Evolutionary conservation across 2,113 vertebrate species (phyloP).

Genomic region (Amazona guildingii): DNA sequence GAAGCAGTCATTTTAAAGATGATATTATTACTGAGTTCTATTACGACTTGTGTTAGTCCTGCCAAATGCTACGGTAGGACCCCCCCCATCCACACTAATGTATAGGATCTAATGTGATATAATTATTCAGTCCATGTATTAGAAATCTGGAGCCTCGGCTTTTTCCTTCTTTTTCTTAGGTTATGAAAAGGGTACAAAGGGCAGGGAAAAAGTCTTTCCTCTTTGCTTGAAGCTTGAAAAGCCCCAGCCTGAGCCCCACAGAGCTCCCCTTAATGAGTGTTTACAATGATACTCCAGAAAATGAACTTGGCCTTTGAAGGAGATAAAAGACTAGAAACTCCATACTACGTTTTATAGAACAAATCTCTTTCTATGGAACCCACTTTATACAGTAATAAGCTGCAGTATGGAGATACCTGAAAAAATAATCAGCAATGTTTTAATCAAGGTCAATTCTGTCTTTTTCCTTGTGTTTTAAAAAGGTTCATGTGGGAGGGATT

Average conservation of each 20-base stretch:
- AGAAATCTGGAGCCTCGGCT: background rate
- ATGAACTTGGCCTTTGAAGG: background rate
- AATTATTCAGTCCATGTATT: background rate
- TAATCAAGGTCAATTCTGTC: slow-evolving; percentile 10
- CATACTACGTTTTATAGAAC: background rate
- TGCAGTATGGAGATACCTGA: background rate
- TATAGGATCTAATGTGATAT: background rate
- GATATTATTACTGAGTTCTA: background rate
- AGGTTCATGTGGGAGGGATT: background rate
- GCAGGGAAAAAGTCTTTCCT: background rate
- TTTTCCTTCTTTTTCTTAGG: background rate
- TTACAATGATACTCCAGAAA: background rate
- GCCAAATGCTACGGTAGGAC: background rate
- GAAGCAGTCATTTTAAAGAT: background rate
- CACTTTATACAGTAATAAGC: background rate
- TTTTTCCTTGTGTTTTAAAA: background rate
- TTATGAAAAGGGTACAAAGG: background rate
- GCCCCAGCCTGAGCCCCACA: background rate
- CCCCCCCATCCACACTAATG: background rate
- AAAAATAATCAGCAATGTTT: background rate
- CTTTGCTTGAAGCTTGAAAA: background rate
- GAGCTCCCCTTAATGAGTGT: background rate
- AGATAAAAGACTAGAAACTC: background rate
- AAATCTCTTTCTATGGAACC: background rate
- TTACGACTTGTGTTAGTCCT: background rate